phyloP scores from a whole-genome alignment of 2,888 invertebrate species.

The Eupithecia abbreviata region DNA sequence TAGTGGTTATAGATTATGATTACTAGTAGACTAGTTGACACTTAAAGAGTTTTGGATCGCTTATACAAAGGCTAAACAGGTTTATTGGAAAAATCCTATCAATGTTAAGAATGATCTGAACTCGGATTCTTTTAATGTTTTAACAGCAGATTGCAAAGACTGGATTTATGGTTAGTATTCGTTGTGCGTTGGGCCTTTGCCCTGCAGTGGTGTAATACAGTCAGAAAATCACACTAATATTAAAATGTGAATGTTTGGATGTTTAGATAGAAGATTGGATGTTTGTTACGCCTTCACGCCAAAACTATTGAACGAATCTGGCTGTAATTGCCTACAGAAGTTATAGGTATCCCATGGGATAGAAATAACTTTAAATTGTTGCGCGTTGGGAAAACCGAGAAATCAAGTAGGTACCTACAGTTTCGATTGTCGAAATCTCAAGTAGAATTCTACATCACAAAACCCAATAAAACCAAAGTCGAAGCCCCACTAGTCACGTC shows the following conservation, averaged over 20 bases:
- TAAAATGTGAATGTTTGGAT: too few species aligned
- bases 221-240: too few species aligned
- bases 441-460: neutral
- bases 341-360: too few species aligned
- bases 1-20: neutral
- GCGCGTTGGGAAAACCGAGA: neutral
- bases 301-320: too few species aligned
- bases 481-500: slow-evolving; percentile 11
- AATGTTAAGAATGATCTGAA: neutral
- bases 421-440: neutral
- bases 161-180: neutral
- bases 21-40: neutral
- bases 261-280: too few species aligned
- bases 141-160: neutral
- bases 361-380: too few species aligned
- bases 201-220: too few species aligned
- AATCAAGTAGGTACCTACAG: neutral
- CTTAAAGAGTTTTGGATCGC: neutral
- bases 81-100: neutral
- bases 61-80: neutral
- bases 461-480: slow-evolving; percentile 13
- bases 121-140: neutral
- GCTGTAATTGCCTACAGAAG: too few species aligned
- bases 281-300: too few species aligned
- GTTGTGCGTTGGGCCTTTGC: too few species aligned